These are phyloP conservation scores for Hippocampus kuda DNA, from an alignment of 2,797 vertebrate species.

Conservation along the genomic window DNA sequence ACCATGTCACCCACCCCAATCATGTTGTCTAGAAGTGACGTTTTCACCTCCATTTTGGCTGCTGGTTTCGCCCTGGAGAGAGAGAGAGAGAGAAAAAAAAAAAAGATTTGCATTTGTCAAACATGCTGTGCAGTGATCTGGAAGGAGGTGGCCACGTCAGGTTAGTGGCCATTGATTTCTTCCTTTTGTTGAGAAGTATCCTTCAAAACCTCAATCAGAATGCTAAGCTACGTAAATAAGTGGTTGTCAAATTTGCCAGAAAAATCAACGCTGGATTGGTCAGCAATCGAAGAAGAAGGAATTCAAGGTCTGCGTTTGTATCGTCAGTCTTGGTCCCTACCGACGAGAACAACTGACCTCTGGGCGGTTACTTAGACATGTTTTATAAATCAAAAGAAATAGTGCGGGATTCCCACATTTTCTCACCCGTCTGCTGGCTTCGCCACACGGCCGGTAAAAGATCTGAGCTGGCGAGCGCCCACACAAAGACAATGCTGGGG, in stretches of 20 bases:
- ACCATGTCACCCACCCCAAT: conserved; percentile 98
- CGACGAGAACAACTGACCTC: conserved; percentile 26
- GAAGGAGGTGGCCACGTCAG: not conserved
- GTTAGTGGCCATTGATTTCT: not conserved
- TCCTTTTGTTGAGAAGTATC: not conserved
- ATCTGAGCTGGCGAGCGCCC: conserved; percentile 19
- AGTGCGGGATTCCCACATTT: conserved; percentile 1
- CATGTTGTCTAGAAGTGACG: conserved; percentile 95
- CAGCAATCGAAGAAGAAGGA: conserved; percentile 38
- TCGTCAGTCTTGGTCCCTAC: not conserved
- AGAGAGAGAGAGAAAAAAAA: too few relatives aligned
- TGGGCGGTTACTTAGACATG: conserved; percentile 26
- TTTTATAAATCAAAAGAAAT: conserved; percentile 28
- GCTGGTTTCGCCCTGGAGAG: conserved; percentile 57
- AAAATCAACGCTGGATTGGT: conserved; percentile 46
- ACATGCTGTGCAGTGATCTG: not conserved
- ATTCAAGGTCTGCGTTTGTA: not conserved
- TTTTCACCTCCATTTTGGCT: conserved; percentile 97
- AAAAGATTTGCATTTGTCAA: not conserved
- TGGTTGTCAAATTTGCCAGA: conserved; percentile 45
- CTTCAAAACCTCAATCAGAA: conserved; percentile 11
- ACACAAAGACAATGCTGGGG: conserved; percentile 60
- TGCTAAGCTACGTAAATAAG: conserved; percentile 42
- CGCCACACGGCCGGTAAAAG: conserved; percentile 31
- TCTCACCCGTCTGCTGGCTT: conserved; percentile 11